Evolutionary conservation across 2,888 invertebrate genomes (phyloP).

Genomic region (Hypolimnas misippus): DNA sequence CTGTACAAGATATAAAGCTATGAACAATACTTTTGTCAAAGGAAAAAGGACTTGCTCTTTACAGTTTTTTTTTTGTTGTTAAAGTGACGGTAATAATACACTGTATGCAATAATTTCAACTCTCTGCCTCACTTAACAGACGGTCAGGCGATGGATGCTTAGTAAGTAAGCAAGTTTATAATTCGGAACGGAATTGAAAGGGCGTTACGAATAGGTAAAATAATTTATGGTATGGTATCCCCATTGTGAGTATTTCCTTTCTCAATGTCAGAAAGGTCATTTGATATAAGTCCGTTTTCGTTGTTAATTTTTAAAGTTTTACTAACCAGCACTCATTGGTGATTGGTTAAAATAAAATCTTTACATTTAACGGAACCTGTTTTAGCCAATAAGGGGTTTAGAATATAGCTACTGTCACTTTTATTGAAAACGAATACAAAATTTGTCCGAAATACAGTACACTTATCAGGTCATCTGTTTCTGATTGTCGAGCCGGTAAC

Average conservation of each 20-base stretch:
- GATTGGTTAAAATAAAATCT: constrained; percentile 39
- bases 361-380: neutral
- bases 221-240: neutral
- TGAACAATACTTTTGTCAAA: no score
- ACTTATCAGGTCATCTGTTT: constrained; percentile 10
- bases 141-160: no score
- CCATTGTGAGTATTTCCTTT: constrained; percentile 9
- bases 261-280: constrained; percentile 58
- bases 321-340: neutral
- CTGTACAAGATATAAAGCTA: no score
- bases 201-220: neutral
- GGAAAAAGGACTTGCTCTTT: no score
- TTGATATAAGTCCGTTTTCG: constrained; percentile 40
- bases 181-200: no score
- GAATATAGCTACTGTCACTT: neutral
- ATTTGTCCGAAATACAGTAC: constrained; percentile 13
- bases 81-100: no score
- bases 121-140: no score
- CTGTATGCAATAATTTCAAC: no score
- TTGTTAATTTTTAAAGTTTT: neutral
- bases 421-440: constrained; percentile 4
- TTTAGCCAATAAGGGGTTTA: constrained; percentile 10
- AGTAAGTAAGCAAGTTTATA: no score
- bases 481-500: constrained; percentile 14
- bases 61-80: no score